Conservation (phyloP, 2,113 vertebrate genomes). For the Cygnus buccinator region DNA sequence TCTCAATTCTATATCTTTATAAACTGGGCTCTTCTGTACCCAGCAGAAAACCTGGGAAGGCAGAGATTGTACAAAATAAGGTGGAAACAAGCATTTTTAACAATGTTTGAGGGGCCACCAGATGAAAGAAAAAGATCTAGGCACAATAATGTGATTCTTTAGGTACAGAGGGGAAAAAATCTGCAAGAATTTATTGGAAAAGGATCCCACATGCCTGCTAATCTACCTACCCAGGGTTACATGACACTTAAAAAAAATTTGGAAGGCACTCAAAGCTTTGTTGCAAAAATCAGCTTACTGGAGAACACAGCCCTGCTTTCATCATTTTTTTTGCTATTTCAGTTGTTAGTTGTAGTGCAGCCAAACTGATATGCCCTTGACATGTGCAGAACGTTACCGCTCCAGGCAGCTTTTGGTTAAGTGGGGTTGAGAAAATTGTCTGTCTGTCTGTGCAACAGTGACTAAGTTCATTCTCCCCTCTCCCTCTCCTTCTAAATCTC, state of each 20-base stretch:
- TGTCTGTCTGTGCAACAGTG: background rate
- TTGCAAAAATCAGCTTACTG: background rate
- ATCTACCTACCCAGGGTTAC: slow-evolving; percentile 5
- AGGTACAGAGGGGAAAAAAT: background rate
- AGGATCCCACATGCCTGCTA: background rate
- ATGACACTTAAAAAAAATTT: background rate
- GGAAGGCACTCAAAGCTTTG: background rate
- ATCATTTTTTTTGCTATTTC: background rate
- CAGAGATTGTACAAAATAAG: slow-evolving; percentile 3
- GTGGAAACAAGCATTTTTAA: slow-evolving; percentile 12
- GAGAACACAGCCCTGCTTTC: background rate
- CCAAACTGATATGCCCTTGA: background rate
- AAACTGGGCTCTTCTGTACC: slow-evolving; percentile 9
- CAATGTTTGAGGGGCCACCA: background rate
- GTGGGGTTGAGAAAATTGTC: background rate
- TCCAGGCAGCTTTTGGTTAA: slow-evolving; percentile 2
- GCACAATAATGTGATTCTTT: background rate
- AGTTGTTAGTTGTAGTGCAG: background rate
- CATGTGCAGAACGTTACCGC: background rate
- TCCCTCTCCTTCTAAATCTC: background rate
- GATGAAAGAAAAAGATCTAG: slow-evolving; percentile 4
- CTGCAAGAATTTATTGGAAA: background rate
- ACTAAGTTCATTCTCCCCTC: background rate
- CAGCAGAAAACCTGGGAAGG: background rate
- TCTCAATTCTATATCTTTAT: slow-evolving; percentile 45